Evolutionary conservation across 1,140 invertebrate genomes (phyloP).

Genomic region (Papilio machaon): DNA sequence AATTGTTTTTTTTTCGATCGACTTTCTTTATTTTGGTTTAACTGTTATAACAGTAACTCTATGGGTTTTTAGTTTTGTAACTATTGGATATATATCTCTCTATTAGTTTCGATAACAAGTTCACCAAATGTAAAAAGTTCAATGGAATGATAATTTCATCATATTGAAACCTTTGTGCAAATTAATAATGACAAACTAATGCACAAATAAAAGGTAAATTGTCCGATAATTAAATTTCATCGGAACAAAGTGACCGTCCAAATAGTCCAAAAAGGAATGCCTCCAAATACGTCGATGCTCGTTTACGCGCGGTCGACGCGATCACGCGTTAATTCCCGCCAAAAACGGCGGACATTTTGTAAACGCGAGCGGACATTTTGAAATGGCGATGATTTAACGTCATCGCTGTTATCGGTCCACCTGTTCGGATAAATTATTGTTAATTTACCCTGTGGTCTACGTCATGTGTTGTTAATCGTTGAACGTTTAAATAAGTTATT

Average conservation of each 20-base stretch:
- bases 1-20: background rate
- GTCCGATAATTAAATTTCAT: slow-evolving; percentile 4
- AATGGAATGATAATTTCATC: background rate
- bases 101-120: background rate
- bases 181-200: background rate
- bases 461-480: slow-evolving; percentile 4
- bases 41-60: background rate
- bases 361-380: slow-evolving; percentile 30
- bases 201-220: background rate
- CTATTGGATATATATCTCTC: background rate
- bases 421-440: slow-evolving; percentile 33
- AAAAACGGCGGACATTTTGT: slow-evolving; percentile 36
- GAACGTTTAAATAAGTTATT: background rate
- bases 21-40: slow-evolving; percentile 2
- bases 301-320: slow-evolving; percentile 15
- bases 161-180: background rate
- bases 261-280: background rate
- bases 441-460: background rate
- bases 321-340: slow-evolving; percentile 31
- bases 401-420: slow-evolving; percentile 26
- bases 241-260: slow-evolving; percentile 4
- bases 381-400: slow-evolving; percentile 31
- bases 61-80: too few species aligned
- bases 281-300: background rate
- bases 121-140: background rate